Conservation (phyloP, 2,113 vertebrate genomes). For the Tricholaema leucomelas region DNA sequence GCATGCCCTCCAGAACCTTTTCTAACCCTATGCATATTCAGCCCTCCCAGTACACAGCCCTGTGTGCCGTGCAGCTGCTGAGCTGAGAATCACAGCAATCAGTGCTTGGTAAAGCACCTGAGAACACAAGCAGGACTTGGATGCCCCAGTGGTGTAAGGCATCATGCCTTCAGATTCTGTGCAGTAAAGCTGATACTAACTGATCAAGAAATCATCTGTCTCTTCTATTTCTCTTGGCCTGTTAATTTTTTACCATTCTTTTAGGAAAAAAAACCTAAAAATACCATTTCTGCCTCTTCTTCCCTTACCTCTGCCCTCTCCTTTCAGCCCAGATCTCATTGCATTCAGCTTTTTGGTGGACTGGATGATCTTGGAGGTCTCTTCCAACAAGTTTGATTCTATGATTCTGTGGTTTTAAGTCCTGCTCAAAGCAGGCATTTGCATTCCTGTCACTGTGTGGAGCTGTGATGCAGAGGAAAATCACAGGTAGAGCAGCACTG, state of each 20-base stretch:
- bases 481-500: not conserved
- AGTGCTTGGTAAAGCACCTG: not conserved
- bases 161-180: not conserved
- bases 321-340: not conserved
- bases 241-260: not conserved
- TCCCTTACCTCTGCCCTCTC: not conserved
- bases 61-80: not conserved
- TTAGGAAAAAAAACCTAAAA: not conserved
- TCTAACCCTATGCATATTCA: not conserved
- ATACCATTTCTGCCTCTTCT: not conserved
- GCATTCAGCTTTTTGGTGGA: not conserved
- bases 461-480: not conserved
- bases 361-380: too few species aligned
- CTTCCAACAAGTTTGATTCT: too few species aligned
- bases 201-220: not conserved
- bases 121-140: fast-evolving
- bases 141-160: not conserved
- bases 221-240: not conserved
- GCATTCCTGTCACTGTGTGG: not conserved
- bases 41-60: not conserved
- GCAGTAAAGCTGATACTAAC: not conserved
- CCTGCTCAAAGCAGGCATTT: not conserved
- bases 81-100: not conserved
- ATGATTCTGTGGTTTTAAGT: too few species aligned
- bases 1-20: not conserved